Conservation (phyloP, 2,113 vertebrate species). For the Caranx ignobilis region DNA sequence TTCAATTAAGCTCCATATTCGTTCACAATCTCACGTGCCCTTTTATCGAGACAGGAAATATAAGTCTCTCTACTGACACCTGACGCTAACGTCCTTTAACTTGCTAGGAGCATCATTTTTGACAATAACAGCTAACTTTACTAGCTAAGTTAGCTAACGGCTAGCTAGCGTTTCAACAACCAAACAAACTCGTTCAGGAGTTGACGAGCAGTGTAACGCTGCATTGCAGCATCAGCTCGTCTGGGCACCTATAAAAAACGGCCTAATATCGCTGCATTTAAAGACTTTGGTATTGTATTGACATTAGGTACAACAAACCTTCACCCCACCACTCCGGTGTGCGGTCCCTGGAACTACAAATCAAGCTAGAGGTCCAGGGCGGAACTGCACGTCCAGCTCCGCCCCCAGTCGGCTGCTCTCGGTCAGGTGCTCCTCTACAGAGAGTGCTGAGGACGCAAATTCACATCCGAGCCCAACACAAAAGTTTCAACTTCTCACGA, state of each 20-base stretch:
- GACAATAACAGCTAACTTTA: constrained; percentile 64
- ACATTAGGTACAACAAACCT: constrained; percentile 31
- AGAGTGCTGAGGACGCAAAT: neutral
- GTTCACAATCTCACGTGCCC: neutral
- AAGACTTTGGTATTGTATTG: neutral
- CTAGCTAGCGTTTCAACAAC: constrained; percentile 33
- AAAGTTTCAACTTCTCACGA: neutral
- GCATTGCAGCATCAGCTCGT: rapidly evolving
- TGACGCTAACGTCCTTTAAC: neutral
- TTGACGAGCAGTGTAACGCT: neutral
- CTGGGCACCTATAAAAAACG: rapidly evolving
- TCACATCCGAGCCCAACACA: too few species aligned
- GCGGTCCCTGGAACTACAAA: neutral
- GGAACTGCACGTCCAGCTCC: neutral
- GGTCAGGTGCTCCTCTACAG: constrained; percentile 8
- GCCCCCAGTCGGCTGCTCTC: neutral
- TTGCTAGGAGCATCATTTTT: constrained; percentile 3
- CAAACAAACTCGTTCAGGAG: constrained; percentile 5
- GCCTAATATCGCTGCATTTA: neutral
- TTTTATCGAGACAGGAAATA: neutral
- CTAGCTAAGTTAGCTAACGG: constrained; percentile 49
- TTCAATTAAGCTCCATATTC: neutral
- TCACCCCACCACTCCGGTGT: constrained; percentile 1
- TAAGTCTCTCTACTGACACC: neutral
- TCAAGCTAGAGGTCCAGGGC: constrained; percentile 1